Percentiles rank a stretch among this genome's conserved stretches.
These are phyloP conservation scores for Exaiptasia diaphana DNA, from an alignment of 64 coral and sea anemone species.

Conservation along the genomic window DNA sequence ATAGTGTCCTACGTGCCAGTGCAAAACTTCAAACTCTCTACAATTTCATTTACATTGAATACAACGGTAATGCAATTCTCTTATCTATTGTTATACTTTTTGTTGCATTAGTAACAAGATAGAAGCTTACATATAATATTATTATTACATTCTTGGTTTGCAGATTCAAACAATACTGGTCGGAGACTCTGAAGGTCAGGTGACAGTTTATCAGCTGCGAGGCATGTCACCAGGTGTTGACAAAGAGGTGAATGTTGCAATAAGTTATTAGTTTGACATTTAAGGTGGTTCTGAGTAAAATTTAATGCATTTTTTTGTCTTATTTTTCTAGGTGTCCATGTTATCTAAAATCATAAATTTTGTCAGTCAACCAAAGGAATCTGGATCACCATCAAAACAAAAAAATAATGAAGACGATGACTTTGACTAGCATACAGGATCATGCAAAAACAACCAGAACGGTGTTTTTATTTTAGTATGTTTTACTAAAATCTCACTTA, in stretches of 20 bases:
- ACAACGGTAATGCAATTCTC: conserved; percentile 35
- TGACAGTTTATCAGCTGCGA: conserved; percentile 81
- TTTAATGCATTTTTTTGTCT: neutral
- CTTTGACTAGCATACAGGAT: conserved; percentile 9
- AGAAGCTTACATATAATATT: neutral
- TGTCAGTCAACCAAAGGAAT: neutral
- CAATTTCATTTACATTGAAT: conserved; percentile 68
- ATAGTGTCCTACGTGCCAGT: conserved; percentile 79
- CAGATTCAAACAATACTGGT: conserved; percentile 90
- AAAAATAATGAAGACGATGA: neutral
- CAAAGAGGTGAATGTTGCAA: conserved; percentile 30
- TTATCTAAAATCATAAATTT: neutral
- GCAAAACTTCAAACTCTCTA: conserved; percentile 78
- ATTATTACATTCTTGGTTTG: neutral
- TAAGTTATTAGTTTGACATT: neutral
- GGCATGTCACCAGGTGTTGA: conserved; percentile 32
- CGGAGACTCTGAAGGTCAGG: conserved; percentile 92
- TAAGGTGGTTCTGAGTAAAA: neutral
- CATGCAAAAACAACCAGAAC: too few relatives aligned
- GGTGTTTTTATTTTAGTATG: too few relatives aligned
- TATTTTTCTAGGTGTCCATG: neutral
- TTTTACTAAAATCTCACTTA: too few relatives aligned
- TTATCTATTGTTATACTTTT: neutral
- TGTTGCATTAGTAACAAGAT: neutral
- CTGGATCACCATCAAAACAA: neutral